Conservation (phyloP, 2,797 vertebrate genomes). For the Poecilia velifera region DNA sequence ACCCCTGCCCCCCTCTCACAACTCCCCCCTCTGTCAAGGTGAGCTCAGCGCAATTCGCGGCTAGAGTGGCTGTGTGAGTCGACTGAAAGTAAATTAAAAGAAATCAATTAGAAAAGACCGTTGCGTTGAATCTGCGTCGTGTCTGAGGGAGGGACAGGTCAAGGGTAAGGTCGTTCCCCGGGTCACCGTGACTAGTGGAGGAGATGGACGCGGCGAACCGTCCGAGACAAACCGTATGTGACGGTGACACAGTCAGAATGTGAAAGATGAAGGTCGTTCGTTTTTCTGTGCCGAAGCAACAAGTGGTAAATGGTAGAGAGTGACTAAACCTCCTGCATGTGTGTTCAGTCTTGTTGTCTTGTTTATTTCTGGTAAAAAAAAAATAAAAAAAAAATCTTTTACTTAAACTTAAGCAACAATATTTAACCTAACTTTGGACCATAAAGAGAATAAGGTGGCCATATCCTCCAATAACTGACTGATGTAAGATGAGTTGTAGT, state of each 20-base stretch:
- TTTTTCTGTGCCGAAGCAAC: not conserved
- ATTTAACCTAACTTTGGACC: not conserved
- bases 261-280: constrained; percentile 6
- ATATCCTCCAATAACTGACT: not conserved
- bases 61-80: constrained; percentile 39
- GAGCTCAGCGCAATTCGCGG: constrained; percentile 70
- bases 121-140: constrained; percentile 62
- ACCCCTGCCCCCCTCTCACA: not conserved
- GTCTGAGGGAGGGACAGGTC: constrained; percentile 42
- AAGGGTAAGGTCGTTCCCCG: constrained; percentile 41
- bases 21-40: constrained; percentile 53
- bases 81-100: constrained; percentile 70
- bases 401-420: not conserved
- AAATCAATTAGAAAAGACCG: constrained; percentile 72
- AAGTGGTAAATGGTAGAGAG: not conserved
- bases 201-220: constrained; percentile 11
- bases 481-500: not conserved
- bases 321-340: constrained; percentile 13
- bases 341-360: not conserved
- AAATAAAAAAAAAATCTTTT: not conserved
- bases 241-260: not conserved
- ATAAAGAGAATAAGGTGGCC: not conserved
- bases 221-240: not conserved
- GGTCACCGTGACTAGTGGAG: constrained; percentile 23
- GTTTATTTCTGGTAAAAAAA: not conserved